Conservation (phyloP, 1,140 invertebrate genomes). For the Zaprionus vittiger region DNA sequence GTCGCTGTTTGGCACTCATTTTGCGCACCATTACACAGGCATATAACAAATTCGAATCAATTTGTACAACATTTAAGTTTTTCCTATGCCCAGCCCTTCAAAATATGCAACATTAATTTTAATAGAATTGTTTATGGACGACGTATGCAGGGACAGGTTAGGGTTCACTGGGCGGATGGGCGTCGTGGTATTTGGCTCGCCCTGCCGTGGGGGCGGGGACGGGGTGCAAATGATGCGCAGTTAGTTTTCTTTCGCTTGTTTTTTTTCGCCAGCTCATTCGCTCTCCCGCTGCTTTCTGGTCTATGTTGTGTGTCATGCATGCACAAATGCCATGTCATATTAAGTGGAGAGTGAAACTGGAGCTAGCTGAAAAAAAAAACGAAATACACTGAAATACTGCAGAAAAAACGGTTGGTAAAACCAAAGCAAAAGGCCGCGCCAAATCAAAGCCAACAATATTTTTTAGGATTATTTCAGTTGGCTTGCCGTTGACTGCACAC, state of each 20-base stretch:
- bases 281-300: constrained; percentile 12
- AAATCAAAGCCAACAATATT: constrained; percentile 83
- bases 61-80: constrained; percentile 75
- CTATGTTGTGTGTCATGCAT: constrained; percentile 46
- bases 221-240: constrained; percentile 50
- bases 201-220: too few species aligned
- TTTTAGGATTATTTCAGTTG: constrained; percentile 81
- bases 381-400: not conserved
- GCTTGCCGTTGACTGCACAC: constrained; percentile 66
- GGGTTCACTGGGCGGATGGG: constrained; percentile 7
- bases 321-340: constrained; percentile 74
- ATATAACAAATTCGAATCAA: constrained; percentile 73
- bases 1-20: constrained; percentile 1
- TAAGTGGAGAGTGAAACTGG: constrained; percentile 43
- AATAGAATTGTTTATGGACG: constrained; percentile 79
- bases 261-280: constrained; percentile 1
- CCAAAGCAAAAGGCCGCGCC: constrained; percentile 57
- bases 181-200: not conserved
- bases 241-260: constrained; percentile 20
- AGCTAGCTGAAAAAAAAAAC: constrained; percentile 12
- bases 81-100: constrained; percentile 35
- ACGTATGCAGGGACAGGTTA: not conserved
- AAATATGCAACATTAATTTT: constrained; percentile 83
- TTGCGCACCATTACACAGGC: constrained; percentile 33
- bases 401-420: constrained; percentile 37